phyloP scores from a whole-genome alignment of 1,140 invertebrate species.

The Brachionus rotundiformis region DNA sequence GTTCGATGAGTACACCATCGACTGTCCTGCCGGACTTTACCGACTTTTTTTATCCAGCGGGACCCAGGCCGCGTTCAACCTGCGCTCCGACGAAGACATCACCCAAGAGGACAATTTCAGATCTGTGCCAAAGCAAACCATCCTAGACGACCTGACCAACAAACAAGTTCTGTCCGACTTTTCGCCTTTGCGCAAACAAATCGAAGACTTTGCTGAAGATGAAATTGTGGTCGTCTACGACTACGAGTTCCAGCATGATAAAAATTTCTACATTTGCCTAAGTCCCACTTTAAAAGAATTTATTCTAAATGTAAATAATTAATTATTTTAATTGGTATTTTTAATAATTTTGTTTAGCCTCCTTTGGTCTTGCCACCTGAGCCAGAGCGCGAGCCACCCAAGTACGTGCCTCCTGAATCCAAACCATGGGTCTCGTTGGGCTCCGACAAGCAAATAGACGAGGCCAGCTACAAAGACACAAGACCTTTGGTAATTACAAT shows the following conservation, averaged over 20 bases:
- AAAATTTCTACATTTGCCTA: constrained; percentile 61
- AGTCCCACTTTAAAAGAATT: constrained; percentile 54
- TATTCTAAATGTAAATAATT: constrained; percentile 53
- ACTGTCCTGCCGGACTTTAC: constrained; percentile 58
- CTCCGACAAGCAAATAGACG: constrained; percentile 62
- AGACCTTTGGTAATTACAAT: constrained; percentile 57
- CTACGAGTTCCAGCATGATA: constrained; percentile 61
- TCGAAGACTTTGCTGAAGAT: constrained; percentile 62
- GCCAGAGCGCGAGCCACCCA: constrained; percentile 59
- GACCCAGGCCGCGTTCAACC: constrained; percentile 61
- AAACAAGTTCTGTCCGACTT: constrained; percentile 63
- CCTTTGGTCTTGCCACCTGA: constrained; percentile 53
- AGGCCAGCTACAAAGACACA: constrained; percentile 58
- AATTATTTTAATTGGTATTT: neutral
- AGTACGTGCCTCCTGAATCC: constrained; percentile 61
- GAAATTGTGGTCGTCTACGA: constrained; percentile 63
- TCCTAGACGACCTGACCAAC: constrained; percentile 58
- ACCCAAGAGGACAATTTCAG: constrained; percentile 58
- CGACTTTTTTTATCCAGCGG: constrained; percentile 62
- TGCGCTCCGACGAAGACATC: constrained; percentile 59
- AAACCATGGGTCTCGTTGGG: constrained; percentile 62
- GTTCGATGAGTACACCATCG: constrained; percentile 53
- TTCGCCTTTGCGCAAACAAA: constrained; percentile 58
- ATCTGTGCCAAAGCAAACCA: neutral
- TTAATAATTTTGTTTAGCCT: constrained; percentile 16